Percentiles rank a stretch among this genome's conserved stretches.
Conservation (phyloP, 53 echinoderm and acorn worm genomes). For the Echinometra lucunter region DNA sequence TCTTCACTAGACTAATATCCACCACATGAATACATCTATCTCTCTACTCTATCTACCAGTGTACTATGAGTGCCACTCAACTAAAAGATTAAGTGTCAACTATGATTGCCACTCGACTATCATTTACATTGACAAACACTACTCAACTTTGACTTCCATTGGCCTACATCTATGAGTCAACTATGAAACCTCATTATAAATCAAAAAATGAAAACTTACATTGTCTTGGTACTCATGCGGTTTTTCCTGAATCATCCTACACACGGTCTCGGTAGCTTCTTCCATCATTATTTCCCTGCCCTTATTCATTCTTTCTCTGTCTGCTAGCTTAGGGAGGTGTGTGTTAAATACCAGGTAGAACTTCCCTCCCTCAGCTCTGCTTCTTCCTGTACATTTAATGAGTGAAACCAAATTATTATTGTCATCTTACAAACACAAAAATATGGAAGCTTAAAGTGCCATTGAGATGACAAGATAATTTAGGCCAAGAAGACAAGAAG, state of each 20-base stretch:
- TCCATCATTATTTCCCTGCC: constrained; percentile 88
- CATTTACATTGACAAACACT: not conserved
- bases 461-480: too few species aligned
- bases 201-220: constrained; percentile 27
- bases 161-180: not conserved
- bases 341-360: constrained; percentile 83
- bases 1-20: too few species aligned
- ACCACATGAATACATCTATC: too few species aligned
- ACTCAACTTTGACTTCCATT: too few species aligned
- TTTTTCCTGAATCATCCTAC: constrained; percentile 69
- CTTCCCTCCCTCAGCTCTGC: constrained; percentile 86
- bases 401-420: too few species aligned
- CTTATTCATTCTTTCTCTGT: constrained; percentile 81
- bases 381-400: constrained; percentile 78
- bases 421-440: too few species aligned
- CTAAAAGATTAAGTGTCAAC: too few species aligned
- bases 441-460: too few species aligned
- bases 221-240: not conserved
- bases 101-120: not conserved
- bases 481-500: too few species aligned
- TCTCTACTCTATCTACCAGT: too few species aligned
- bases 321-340: constrained; percentile 71
- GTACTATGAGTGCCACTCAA: too few species aligned
- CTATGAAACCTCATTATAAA: not conserved
- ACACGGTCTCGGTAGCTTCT: constrained; percentile 76